Base-by-base conservation (phyloP, 1,140 invertebrate genomes). In the Hylaeus anthracinus region DNA sequence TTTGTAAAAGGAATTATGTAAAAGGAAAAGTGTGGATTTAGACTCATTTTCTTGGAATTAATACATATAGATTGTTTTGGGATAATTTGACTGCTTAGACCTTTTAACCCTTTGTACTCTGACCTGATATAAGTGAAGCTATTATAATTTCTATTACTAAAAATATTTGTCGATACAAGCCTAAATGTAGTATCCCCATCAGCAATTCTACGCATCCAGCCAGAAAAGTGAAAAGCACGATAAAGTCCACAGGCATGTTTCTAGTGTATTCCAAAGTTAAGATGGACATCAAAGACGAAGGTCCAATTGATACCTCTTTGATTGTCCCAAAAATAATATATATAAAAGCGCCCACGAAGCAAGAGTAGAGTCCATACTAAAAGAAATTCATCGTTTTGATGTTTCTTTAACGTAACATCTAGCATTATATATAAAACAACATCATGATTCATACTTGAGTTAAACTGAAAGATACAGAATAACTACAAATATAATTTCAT, bases 271-370 rank as follows among this genome's bases (percentile, higher is more conserved):
- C 96, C 64, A 96, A 93, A 6, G 96, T 97, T 55, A 98, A 92
- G 45, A 98, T 93, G 61, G 97, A 95, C 96, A 98, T 97, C 37
- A 98, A 94, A 58, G 97, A 97, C 0, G 97, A 98, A 0, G 97
- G 97, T 45, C 97, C 98, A 81, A 98, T 97, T 0, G 97, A 98
- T 3, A 99, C 96, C 94, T 99, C 97, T 90, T 96, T 98, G 65
- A 98, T 96, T 0, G 97, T 98, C 5, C 98, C 98, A 86, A 99
- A 96, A 75, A 98, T 91, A 58, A 96, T 94, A 91, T 99, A 99
- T 26, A 98, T 93, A 86, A 99, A 97, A 82, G 96, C 95, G 14
- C 96, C 96, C 89, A 96, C 94, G 86, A 96, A 96, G 5, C 96
- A 95, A 1, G 96, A 95, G 83, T 97, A 97, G 3, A 97, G 91